A percentile compares a stretch with the other conserved stretches of the same genome.
Evolutionary conservation across 2,888 invertebrate genomes (phyloP).

Genomic region (Cristatella mucedo): DNA sequence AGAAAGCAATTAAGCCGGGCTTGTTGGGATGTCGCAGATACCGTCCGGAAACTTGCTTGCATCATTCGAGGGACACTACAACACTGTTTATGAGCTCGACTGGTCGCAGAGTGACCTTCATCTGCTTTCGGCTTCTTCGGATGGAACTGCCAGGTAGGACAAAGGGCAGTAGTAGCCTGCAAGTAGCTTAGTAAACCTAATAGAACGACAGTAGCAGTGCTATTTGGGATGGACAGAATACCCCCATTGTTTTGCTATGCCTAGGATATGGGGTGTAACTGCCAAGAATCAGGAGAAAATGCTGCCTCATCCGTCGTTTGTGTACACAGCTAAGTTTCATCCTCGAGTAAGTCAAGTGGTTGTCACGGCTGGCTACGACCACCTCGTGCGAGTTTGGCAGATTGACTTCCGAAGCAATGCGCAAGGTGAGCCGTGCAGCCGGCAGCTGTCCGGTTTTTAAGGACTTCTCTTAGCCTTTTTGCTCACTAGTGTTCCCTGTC

Average conservation of each 20-base stretch:
- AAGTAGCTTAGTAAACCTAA: too few relatives aligned
- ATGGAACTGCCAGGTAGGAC: slow-evolving; percentile 46
- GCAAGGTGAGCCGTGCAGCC: slow-evolving; percentile 6
- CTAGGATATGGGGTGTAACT: slow-evolving; percentile 43
- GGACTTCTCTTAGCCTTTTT: neutral
- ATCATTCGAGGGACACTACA: slow-evolving; percentile 46
- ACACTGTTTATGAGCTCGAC: slow-evolving; percentile 49
- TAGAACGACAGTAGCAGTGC: too few relatives aligned
- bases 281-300: slow-evolving; percentile 27
- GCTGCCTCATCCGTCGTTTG: slow-evolving; percentile 53
- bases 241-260: neutral
- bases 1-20: too few relatives aligned
- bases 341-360: slow-evolving; percentile 41
- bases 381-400: slow-evolving; percentile 49
- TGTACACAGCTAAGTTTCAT: slow-evolving; percentile 49
- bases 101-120: slow-evolving; percentile 46
- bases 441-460: neutral
- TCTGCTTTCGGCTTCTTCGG: slow-evolving; percentile 51
- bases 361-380: slow-evolving; percentile 52
- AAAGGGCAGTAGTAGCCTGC: too few relatives aligned
- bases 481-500: too few relatives aligned
- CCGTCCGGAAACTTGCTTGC: slow-evolving; percentile 39
- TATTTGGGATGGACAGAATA: neutral
- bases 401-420: slow-evolving; percentile 15
- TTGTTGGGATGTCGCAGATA: too few relatives aligned